Evolutionary conservation across 1,140 invertebrate genomes (phyloP), one percentile per base, ranked within the genome.

Genomic region (Macrobrachium rosenbergii): DNA sequence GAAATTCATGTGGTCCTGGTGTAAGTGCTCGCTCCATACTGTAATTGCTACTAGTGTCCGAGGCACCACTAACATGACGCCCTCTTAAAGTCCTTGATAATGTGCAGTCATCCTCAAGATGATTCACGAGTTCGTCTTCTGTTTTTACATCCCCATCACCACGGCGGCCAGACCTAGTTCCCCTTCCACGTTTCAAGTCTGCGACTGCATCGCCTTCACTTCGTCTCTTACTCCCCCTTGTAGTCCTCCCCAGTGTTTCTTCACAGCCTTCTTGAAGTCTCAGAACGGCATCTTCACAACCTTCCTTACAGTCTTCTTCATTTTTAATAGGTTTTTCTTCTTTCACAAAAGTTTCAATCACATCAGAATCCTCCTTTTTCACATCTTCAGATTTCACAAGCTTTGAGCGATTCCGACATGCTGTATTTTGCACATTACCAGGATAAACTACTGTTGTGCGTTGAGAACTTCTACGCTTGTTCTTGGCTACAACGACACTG

Each of bases 31-130:
- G 69, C 21, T 89, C 89, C 43, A 81, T 43, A 23, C 87, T 88
- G 73, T 86, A 86, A 63, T 89, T 83, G 62, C 84, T 88, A 79
- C 83, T 88, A 21, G 82, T 82, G 43, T 90, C 87, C n/a, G 88
- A 87, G 21, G 83, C 83, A 72, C 89, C 87, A 73, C 80, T 89
- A 19, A 87, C 60, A 69, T 88, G 80, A 43, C 89, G 78, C 16
- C 88, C 83, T 64, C 88, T 59, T 21, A 72, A 58, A 37, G 63
- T 63, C 37, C 82, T 59, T 67, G 78, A 45, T 73, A 79, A 43
- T 12, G 69, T 79, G 67, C 69, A 72, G 2, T 89, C 88, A 12
- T 89, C 88, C 73, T 82, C 76, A 17, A 82, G 59, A 67, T 82
- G 78, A 19, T 79, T 86, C 76, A 81, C n/a, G 19, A 67, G 28